Percentiles rank a stretch among this genome's conserved stretches.
Evolutionary conservation across 2,888 invertebrate species (phyloP).

Genomic region (Cybosia mesomella): DNA sequence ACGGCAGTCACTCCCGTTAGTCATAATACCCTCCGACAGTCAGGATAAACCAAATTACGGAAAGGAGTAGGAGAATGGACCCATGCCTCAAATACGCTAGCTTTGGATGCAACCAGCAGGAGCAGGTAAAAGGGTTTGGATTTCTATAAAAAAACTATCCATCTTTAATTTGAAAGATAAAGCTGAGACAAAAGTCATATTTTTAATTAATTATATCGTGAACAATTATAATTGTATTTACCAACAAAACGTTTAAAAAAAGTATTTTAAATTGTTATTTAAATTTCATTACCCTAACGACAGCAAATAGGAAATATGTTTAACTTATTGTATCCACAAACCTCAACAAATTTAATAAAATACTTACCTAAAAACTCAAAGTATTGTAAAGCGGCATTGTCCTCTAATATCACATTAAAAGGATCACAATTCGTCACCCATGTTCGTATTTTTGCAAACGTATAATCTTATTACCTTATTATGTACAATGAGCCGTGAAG

Average conservation of each 20-base stretch:
- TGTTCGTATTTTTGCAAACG: conserved; percentile 35
- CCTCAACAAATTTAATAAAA: not conserved
- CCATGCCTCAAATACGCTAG: not conserved
- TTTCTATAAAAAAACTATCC: too few species aligned
- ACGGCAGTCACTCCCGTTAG: too few species aligned
- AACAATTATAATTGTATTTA: too few species aligned
- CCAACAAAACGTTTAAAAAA: too few species aligned
- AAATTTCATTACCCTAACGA: not conserved
- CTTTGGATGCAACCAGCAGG: too few species aligned
- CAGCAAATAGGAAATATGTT: not conserved
- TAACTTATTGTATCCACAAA: not conserved
- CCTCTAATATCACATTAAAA: conserved; percentile 20
- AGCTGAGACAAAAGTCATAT: too few species aligned
- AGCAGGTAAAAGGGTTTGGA: too few species aligned
- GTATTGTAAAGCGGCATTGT: not conserved
- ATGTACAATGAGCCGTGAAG: conserved; percentile 49
- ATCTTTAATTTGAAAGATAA: too few species aligned
- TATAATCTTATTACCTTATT: conserved; percentile 44
- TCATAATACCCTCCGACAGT: too few species aligned
- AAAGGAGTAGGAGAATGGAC: not conserved
- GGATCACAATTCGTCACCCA: conserved; percentile 25
- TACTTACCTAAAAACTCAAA: not conserved
- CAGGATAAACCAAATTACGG: not conserved
- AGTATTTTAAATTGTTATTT: too few species aligned
- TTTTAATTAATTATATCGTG: too few species aligned